Evolutionary conservation across 2,113 vertebrate genomes (phyloP).

Genomic region (Myrmophylax atrothorax): DNA sequence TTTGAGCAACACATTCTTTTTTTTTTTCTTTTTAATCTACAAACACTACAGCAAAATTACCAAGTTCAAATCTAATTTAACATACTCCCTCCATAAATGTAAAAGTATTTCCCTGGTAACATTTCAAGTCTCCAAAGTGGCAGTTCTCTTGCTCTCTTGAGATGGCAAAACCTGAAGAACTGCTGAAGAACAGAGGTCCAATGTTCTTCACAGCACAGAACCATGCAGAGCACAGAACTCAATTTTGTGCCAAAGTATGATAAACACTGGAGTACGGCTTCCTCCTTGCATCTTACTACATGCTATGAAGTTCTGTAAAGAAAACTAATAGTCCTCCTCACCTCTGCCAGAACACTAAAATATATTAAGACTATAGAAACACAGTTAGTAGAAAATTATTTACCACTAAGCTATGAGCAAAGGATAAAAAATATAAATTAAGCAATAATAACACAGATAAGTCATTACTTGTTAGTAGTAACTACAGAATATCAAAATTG

Average conservation of each 20-base stretch:
- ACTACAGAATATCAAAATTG: background rate
- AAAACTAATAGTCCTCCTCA: background rate
- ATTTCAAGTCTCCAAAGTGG: background rate
- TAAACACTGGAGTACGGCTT: background rate
- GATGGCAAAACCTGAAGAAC: background rate
- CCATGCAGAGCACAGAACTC: background rate
- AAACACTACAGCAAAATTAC: background rate
- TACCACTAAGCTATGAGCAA: background rate
- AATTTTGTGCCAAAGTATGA: background rate
- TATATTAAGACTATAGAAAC: background rate
- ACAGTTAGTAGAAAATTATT: background rate
- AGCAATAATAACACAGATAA: background rate
- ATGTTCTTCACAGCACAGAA: background rate
- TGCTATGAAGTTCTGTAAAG: background rate
- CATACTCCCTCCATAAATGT: background rate
- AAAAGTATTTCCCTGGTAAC: background rate
- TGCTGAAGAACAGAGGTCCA: background rate
- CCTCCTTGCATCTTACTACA: background rate
- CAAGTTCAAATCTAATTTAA: background rate
- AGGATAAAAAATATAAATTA: background rate
- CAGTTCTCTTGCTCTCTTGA: background rate
- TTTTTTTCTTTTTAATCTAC: background rate
- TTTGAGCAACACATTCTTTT: background rate
- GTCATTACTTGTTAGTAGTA: background rate
- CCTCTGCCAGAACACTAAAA: background rate